phyloP scores from a whole-genome alignment of 1,140 invertebrate species.

The Atopsyche davidsoni region DNA sequence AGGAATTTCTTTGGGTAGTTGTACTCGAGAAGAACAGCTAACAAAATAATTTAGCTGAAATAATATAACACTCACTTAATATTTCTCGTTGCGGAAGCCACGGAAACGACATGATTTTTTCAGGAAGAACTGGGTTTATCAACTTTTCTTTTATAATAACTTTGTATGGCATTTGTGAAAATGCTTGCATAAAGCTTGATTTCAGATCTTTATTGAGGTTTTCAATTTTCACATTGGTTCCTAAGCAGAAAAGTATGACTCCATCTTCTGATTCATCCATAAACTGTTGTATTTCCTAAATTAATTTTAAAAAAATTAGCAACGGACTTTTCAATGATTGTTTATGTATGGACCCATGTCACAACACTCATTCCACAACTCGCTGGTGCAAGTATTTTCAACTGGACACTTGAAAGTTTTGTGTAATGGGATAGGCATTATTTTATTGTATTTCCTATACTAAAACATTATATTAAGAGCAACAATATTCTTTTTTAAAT shows the following conservation, averaged over 20 bases:
- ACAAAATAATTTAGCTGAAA: not conserved
- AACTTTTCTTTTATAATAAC: slow-evolving; percentile 41
- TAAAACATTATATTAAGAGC: too few relatives aligned
- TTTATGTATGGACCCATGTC: too few relatives aligned
- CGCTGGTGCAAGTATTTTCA: too few relatives aligned
- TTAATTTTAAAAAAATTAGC: too few relatives aligned
- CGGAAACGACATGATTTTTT: slow-evolving; percentile 3
- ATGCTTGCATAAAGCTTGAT: slow-evolving; percentile 35
- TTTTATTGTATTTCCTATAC: too few relatives aligned
- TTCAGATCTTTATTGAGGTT: slow-evolving; percentile 34
- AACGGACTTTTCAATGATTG: too few relatives aligned
- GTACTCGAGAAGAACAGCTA: not conserved
- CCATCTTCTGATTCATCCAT: slow-evolving; percentile 30
- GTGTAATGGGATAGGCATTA: too few relatives aligned
- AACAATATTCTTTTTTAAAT: too few relatives aligned
- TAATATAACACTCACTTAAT: slow-evolving; percentile 9
- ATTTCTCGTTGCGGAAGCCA: slow-evolving; percentile 18
- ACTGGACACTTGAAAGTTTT: too few relatives aligned
- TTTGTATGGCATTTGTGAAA: slow-evolving; percentile 37
- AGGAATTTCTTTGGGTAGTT: not conserved
- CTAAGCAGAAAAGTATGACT: slow-evolving; percentile 46
- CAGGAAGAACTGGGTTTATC: slow-evolving; percentile 18
- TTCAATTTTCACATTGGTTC: slow-evolving; percentile 38
- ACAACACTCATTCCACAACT: too few relatives aligned
- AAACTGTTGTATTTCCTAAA: slow-evolving; percentile 13